Evolutionary conservation across 2,113 vertebrate species (phyloP).

Genomic region (Uropsilus gracilis): DNA sequence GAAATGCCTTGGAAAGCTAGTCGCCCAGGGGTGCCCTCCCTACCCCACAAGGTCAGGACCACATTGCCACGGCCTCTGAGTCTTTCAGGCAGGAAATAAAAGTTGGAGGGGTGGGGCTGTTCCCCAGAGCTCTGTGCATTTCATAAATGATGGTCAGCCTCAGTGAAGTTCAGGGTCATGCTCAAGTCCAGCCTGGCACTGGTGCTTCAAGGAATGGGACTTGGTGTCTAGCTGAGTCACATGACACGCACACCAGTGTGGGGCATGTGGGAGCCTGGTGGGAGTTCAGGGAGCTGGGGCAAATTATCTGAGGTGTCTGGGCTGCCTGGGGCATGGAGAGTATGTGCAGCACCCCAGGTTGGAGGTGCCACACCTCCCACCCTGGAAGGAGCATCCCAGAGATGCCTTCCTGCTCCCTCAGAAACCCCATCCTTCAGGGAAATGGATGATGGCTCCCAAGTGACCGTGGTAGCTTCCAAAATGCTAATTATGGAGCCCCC

Average conservation of each 20-base stretch:
- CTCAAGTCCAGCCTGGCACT: not conserved
- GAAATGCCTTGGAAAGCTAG: not conserved
- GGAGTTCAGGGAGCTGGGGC: not conserved
- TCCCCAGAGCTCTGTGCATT: not conserved
- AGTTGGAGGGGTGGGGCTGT: rapidly evolving
- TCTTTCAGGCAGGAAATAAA: not conserved
- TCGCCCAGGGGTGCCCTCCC: too few relatives aligned
- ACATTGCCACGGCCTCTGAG: rapidly evolving
- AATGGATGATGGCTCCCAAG: not conserved
- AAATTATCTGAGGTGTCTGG: not conserved
- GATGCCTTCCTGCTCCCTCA: not conserved
- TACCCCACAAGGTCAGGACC: too few relatives aligned
- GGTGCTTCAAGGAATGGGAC: not conserved
- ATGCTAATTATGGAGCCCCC: rapidly evolving
- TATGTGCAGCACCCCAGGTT: not conserved
- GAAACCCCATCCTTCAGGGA: rapidly evolving
- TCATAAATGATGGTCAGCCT: not conserved
- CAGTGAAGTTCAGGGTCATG: rapidly evolving
- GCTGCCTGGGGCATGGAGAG: not conserved
- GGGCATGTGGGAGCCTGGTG: not conserved
- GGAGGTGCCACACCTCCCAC: not conserved
- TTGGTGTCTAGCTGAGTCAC: not conserved
- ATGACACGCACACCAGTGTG: rapidly evolving
- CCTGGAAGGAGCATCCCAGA: not conserved
- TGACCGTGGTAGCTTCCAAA: rapidly evolving